A percentile compares a stretch with the other conserved stretches of the same genome.
phyloP scores from a whole-genome alignment of 2,888 invertebrate species.

The Sarcophaga caerulescens region DNA sequence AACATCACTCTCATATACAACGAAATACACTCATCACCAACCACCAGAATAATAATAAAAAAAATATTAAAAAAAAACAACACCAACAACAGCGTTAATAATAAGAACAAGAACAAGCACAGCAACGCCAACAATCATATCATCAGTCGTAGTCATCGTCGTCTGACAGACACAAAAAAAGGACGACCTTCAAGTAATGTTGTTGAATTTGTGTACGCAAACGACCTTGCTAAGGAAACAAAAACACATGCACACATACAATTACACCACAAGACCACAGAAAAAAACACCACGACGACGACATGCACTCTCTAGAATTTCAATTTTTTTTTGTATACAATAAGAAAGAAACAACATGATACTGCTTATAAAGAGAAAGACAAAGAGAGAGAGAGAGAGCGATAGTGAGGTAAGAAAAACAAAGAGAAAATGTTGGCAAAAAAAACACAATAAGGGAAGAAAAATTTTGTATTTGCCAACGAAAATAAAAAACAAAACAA shows the following conservation, averaged over 20 bases:
- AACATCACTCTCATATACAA: neutral
- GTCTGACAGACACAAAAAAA: slow-evolving; percentile 72
- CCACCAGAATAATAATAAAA: slow-evolving; percentile 13
- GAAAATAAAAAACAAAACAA: neutral
- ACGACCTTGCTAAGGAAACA: slow-evolving; percentile 81
- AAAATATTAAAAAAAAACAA: slow-evolving; percentile 28
- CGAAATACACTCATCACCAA: slow-evolving; percentile 20
- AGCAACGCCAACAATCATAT: slow-evolving; percentile 43
- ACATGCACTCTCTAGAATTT: slow-evolving; percentile 39
- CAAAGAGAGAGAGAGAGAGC: slow-evolving; percentile 34
- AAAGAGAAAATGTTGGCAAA: too few relatives aligned
- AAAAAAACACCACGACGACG: slow-evolving; percentile 33
- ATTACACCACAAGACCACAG: slow-evolving; percentile 31
- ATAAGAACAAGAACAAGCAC: neutral
- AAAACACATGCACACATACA: slow-evolving; percentile 70
- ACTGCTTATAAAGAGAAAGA: neutral
- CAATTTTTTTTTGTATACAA: slow-evolving; percentile 19
- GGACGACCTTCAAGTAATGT: slow-evolving; percentile 82
- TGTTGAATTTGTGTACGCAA: slow-evolving; percentile 81
- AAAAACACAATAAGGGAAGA: slow-evolving; percentile 44
- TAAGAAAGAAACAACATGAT: slow-evolving; percentile 13
- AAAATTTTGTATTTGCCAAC: slow-evolving; percentile 24
- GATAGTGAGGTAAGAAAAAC: neutral
- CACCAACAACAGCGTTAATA: too few relatives aligned
- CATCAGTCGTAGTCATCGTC: slow-evolving; percentile 10